phyloP scores from a whole-genome alignment of 2,797 vertebrate genomes.

The Coendou prehensilis region DNA sequence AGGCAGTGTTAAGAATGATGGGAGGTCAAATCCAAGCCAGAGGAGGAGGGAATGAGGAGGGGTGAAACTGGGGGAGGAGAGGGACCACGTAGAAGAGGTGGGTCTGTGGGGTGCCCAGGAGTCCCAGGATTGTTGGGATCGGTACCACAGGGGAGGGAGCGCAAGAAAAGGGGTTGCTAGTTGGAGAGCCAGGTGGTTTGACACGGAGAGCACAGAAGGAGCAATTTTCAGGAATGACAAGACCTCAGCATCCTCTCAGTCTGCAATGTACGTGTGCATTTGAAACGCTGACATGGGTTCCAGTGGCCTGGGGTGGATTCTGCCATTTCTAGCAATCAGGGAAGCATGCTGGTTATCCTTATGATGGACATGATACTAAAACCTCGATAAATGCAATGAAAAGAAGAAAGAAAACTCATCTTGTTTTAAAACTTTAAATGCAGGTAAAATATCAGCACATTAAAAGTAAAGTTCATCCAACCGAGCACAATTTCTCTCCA shows the following conservation, averaged over 20 bases:
- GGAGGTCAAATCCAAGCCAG: not conserved
- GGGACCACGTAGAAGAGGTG: not conserved
- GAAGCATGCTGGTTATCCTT: not conserved
- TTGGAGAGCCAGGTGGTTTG: not conserved
- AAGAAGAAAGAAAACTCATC: not conserved
- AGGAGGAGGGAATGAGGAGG: too few species aligned
- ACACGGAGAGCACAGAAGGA: not conserved
- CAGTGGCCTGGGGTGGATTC: not conserved
- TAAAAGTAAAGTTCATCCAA: slow-evolving; percentile 8
- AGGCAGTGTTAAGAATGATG: not conserved
- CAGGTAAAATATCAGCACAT: not conserved
- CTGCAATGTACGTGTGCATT: rapidly evolving
- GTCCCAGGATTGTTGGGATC: not conserved
- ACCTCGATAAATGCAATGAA: not conserved
- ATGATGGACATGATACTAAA: not conserved
- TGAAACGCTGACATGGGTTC: not conserved
- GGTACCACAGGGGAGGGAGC: not conserved
- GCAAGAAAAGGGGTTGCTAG: not conserved
- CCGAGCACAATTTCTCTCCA: not conserved
- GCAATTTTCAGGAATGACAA: not conserved
- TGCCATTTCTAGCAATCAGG: slow-evolving; percentile 4
- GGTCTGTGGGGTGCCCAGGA: rapidly evolving
- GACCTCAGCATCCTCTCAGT: not conserved
- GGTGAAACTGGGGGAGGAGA: not conserved
- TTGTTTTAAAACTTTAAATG: not conserved